Evolutionary conservation across 2,888 invertebrate genomes (phyloP).

Genomic region (Sinopyrophorus schimmeli): DNA sequence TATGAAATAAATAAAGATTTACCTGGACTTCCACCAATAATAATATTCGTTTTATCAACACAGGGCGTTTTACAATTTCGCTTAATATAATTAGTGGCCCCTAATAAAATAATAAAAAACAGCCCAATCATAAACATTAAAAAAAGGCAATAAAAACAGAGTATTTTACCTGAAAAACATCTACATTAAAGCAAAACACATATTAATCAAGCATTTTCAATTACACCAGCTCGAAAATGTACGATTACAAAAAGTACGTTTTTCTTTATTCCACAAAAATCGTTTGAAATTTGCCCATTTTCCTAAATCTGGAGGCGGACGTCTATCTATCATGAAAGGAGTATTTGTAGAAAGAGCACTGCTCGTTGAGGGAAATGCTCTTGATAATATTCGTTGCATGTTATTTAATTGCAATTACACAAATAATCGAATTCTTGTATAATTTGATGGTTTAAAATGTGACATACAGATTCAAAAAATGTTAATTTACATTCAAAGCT

Average conservation of each 20-base stretch:
- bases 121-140: constrained; percentile 24
- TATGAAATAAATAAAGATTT: neutral
- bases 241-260: constrained; percentile 57
- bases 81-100: constrained; percentile 4
- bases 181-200: constrained; percentile 6
- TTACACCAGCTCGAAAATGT: constrained; percentile 61
- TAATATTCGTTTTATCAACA: constrained; percentile 1
- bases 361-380: constrained; percentile 7
- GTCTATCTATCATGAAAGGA: constrained; percentile 5
- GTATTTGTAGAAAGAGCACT: constrained; percentile 2
- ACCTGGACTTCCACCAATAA: constrained; percentile 7
- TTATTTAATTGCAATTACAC: too few relatives aligned
- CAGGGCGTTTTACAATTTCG: constrained; percentile 1
- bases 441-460: too few relatives aligned
- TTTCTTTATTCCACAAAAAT: constrained; percentile 56
- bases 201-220: neutral
- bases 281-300: constrained; percentile 43
- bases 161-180: constrained; percentile 18
- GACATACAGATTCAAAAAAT: too few relatives aligned
- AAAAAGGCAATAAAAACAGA: constrained; percentile 27
- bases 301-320: constrained; percentile 6
- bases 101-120: constrained; percentile 26
- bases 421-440: too few relatives aligned
- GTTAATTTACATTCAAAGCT: too few relatives aligned
- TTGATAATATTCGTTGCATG: constrained; percentile 6